Conservation (phyloP, 1,140 invertebrate species). For the Vanessa tameamea region DNA sequence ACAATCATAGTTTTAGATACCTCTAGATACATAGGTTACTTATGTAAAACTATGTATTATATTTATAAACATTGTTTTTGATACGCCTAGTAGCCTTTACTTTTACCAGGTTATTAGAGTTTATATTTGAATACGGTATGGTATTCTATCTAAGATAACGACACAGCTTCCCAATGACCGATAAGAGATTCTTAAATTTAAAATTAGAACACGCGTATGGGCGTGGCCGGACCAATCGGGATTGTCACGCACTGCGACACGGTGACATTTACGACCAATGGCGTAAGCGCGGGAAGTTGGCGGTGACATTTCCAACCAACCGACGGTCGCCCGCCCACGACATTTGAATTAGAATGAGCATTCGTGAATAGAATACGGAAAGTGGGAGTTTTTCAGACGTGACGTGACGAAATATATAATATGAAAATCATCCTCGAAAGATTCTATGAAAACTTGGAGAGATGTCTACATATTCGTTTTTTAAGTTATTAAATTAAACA, state of each 20-base stretch:
- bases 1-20: too few species aligned
- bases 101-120: too few species aligned
- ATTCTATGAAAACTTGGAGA: too few species aligned
- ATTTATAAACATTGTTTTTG: too few species aligned
- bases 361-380: conserved; percentile 7
- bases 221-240: conserved; percentile 59
- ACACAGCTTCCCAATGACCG: conserved; percentile 15
- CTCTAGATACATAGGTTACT: too few species aligned
- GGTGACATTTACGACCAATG: conserved; percentile 74
- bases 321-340: conserved; percentile 53
- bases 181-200: conserved; percentile 41
- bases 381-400: conserved; percentile 18
- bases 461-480: too few species aligned
- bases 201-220: conserved; percentile 59
- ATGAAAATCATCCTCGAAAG: neutral
- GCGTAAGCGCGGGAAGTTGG: conserved; percentile 34
- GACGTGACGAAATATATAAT: neutral
- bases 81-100: too few species aligned
- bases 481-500: too few species aligned
- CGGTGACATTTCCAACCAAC: conserved; percentile 70
- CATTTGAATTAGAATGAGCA: conserved; percentile 28
- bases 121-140: too few species aligned
- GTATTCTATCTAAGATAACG: neutral
- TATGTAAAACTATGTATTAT: too few species aligned
- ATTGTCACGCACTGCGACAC: conserved; percentile 70